phyloP scores from a whole-genome alignment of 1,140 invertebrate species.

The Cyclina sinensis region DNA sequence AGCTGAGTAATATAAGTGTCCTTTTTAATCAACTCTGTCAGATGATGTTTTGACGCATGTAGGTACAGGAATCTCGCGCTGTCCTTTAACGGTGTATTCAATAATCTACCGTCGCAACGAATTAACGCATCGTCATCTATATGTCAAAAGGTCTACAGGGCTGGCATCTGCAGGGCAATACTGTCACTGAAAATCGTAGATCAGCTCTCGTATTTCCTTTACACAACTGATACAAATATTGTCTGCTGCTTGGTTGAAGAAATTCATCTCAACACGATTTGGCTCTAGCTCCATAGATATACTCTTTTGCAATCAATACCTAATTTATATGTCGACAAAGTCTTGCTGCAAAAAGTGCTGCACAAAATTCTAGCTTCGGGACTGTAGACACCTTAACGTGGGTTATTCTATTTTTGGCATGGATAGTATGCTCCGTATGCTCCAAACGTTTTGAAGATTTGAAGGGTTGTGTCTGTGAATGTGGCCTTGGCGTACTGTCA shows the following conservation, averaged over 20 bases:
- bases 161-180: too few species aligned
- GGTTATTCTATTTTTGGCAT: constrained; percentile 13
- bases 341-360: constrained; percentile 9
- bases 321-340: neutral
- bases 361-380: constrained; percentile 16
- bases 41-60: constrained; percentile 30
- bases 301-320: neutral
- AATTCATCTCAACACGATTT: constrained; percentile 8
- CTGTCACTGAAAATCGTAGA: too few species aligned
- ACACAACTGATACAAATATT: neutral
- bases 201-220: neutral
- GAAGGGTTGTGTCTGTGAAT: neutral
- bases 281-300: constrained; percentile 13
- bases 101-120: constrained; percentile 36
- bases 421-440: neutral
- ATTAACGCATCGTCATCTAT: neutral
- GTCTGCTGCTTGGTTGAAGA: neutral
- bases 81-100: constrained; percentile 25
- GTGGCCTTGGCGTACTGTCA: neutral
- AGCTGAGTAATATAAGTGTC: neutral
- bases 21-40: constrained; percentile 26
- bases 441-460: neutral
- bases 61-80: constrained; percentile 38
- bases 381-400: constrained; percentile 3
- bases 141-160: too few species aligned